Base-by-base conservation (phyloP, 2,797 vertebrate genomes). In the Pyrrhura leucotis region DNA sequence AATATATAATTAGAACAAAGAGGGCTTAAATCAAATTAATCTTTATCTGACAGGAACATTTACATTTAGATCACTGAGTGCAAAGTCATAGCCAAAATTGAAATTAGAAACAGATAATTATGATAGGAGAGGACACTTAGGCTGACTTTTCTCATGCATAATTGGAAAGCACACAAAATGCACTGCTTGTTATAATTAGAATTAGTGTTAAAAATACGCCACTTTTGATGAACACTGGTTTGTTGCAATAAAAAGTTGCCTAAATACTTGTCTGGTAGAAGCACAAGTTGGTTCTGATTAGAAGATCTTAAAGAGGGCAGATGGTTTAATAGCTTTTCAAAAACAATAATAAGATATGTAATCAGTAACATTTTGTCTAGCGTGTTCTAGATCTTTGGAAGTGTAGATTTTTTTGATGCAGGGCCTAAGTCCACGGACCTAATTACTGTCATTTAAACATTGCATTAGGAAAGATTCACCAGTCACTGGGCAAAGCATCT, bases 81-180 rank as follows among this genome's bases (percentile, higher is more conserved):
- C 97, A 97, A 98, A 98, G 96, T 97, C 97, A 96, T 97, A 98
- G 98, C 98, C 98, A 98, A 98, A 98, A 98, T 96, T 98, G 98
- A 98, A 98, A 98, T 98, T 98, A 98, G 98, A 98, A 98, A 98
- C 98, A 98, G 98, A 98, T 98, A 98, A 98, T 98, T 98, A 98
- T 98, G 97, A 98, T 98, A 98, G 98, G 97, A 98, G 98, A 97
- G 96, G 97, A 98, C 97, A 98, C 96, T 98, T 98, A 96, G 77
- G 90, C 97, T 97, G 96, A 98, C 97, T 98, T 98, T 98, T 97
- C 96, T 95, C 90, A 91, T 96, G 93, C 92, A 68, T 98, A 98
- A 98, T 98, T 98, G 96, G 98, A 98, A 98, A 97, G 97, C 97
- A 93, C 97, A 97, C 93, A 97, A 97, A 98, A 98, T 96, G 91